phyloP scores from a whole-genome alignment of 2,888 invertebrate species.

The Thereva nobilitata region DNA sequence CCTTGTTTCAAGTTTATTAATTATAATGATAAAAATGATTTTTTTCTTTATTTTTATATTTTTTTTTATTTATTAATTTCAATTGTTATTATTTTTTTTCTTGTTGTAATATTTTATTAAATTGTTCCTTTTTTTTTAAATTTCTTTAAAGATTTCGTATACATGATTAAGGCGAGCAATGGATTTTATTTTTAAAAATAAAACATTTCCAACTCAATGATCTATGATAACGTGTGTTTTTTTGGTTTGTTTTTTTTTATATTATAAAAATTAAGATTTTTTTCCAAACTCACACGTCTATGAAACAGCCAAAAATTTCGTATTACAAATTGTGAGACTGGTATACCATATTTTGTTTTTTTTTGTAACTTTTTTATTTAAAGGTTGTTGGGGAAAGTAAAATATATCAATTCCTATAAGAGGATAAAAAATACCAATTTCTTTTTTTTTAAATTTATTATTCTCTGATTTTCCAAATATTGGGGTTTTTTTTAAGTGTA shows the following conservation, averaged over 20 bases:
- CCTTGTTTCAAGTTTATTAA: slow-evolving; percentile 32
- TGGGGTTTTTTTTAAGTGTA: too few species aligned
- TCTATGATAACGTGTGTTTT: slow-evolving; percentile 3
- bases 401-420: too few species aligned
- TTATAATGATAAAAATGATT: slow-evolving; percentile 37
- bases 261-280: too few species aligned
- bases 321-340: not conserved
- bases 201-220: slow-evolving; percentile 20
- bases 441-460: too few species aligned
- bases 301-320: slow-evolving; percentile 35
- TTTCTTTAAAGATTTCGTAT: slow-evolving; percentile 44
- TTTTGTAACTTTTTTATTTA: too few species aligned
- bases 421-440: too few species aligned
- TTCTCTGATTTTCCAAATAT: too few species aligned
- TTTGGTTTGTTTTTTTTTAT: slow-evolving; percentile 10
- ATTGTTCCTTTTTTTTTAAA: slow-evolving; percentile 33
- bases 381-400: too few species aligned
- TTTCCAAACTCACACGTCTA: not conserved
- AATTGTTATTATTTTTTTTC: slow-evolving; percentile 24
- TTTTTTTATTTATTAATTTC: slow-evolving; percentile 12
- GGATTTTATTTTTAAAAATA: slow-evolving; percentile 38
- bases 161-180: slow-evolving; percentile 50
- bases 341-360: too few species aligned
- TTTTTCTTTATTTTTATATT: slow-evolving; percentile 2
- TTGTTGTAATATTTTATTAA: slow-evolving; percentile 37